These are phyloP conservation scores for Aethes cnicana DNA, from an alignment of 2,888 invertebrate species.

Conservation along the genomic window DNA sequence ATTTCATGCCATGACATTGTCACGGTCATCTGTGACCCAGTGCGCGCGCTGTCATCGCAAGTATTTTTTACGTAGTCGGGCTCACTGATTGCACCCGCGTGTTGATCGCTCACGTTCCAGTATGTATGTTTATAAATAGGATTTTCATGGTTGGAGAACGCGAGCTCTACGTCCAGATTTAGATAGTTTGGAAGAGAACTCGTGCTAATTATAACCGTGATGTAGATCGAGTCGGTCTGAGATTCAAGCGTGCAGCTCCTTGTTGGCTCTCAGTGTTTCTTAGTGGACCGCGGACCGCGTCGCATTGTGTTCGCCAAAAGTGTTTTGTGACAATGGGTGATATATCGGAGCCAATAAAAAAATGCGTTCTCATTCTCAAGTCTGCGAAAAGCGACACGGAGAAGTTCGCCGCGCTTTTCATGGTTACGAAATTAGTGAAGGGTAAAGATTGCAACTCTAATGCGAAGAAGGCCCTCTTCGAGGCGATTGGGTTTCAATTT, in stretches of 20 bases:
- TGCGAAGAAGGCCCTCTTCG: conserved; percentile 91
- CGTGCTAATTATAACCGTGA: conserved; percentile 80
- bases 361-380: conserved; percentile 91
- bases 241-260: conserved; percentile 62
- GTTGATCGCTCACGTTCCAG: conserved; percentile 73
- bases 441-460: conserved; percentile 89
- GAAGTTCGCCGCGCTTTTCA: conserved; percentile 94
- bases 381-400: conserved; percentile 92
- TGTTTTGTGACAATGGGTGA: conserved; percentile 76
- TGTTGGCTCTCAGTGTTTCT: conserved; percentile 67
- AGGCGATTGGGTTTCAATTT: conserved; percentile 94
- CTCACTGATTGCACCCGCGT: conserved; percentile 62
- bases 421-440: conserved; percentile 95
- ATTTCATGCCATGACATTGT: conserved; percentile 68
- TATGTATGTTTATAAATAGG: conserved; percentile 72
- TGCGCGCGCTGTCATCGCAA: conserved; percentile 76
- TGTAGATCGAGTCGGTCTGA: conserved; percentile 71
- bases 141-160: conserved; percentile 80
- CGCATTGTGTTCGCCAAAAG: conserved; percentile 67
- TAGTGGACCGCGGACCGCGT: conserved; percentile 75
- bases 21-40: conserved; percentile 73
- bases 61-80: conserved; percentile 41
- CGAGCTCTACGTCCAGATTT: conserved; percentile 81
- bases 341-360: conserved; percentile 91
- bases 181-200: conserved; percentile 82